Evolutionary conservation across 2,797 vertebrate genomes (phyloP).

Genomic region (Vipera latastei): DNA sequence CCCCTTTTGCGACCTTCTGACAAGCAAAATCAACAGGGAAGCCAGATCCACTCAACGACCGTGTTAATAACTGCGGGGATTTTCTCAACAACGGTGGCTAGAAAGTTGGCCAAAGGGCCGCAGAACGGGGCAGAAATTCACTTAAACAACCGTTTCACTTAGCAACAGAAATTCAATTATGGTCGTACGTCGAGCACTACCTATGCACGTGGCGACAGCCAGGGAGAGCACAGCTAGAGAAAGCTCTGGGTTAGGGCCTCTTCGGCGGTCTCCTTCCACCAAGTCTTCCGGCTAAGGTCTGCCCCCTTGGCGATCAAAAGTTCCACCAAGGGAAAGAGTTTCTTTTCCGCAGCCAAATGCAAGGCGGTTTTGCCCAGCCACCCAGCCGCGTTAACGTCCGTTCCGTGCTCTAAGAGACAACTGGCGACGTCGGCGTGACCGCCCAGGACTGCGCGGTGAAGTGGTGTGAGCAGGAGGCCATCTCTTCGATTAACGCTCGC

Average conservation of each 20-base stretch:
- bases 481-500: conserved; percentile 41
- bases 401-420: conserved; percentile 58
- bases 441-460: conserved; percentile 51
- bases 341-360: conserved; percentile 46
- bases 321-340: background rate
- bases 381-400: conserved; percentile 29
- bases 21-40: too few species aligned
- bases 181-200: background rate
- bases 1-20: too few species aligned
- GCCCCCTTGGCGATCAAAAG: conserved; percentile 53
- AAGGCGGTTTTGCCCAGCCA: conserved; percentile 53
- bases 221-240: too few species aligned
- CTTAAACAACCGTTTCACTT: background rate
- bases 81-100: background rate
- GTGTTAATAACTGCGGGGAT: background rate
- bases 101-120: background rate
- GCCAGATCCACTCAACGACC: background rate
- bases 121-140: background rate
- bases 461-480: conserved; percentile 49
- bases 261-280: conserved; percentile 40
- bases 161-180: too few species aligned
- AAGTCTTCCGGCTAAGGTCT: background rate
- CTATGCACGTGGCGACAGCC: background rate
- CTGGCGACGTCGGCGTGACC: conserved; percentile 32
- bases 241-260: background rate